Evolutionary conservation across 1,140 invertebrate genomes (phyloP), one percentile per base, ranked within the genome.

Genomic region (Drosophila dunni): DNA sequence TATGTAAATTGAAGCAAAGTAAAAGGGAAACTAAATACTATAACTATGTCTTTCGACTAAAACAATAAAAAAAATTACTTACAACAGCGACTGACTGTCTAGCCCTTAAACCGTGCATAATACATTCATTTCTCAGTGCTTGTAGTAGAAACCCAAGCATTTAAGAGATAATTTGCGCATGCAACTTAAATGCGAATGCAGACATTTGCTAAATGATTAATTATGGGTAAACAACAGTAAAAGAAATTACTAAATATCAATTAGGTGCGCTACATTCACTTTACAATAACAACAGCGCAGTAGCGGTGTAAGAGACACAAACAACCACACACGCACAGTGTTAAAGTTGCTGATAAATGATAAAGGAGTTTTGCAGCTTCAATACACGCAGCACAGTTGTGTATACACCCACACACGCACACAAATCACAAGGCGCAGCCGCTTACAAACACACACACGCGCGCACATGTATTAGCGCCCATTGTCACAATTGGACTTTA

Each of bases 11-110:
- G 79, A 77, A 68, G 79, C 80, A 76, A 88, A 86, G 82, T 86
- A 86, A 86, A 86, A 86, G 82, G 82, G 83, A 86, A 86, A 86
- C 82, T 83, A 88, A 86, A 86, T 79, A 83, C 83, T 58, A 46
- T 61, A 81, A 67, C 72, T 72, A 74, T 46, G 33, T 50, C 17
- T 13, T 48, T 48, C 62, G 4, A 24, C 15, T 38, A 54, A 54
- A 54, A 54, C 51, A 54, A 54, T 38, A 71, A 57, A 34, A 50
- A 71, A 57, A 34, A 50, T 40, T 51, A 38, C 10, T 33, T 56
- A 51, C 38, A 72, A 65, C 57, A 67, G 46, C 42, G 48, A 73
- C 40, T 48, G 48, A 73, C 40, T 48, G 46, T 50, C 50, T 34
- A 54, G 45, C 64, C 51, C 75, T 13, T 40, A 64, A 34, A 69